Percentiles rank a stretch among this genome's conserved stretches.
These are phyloP conservation scores for Cinclus mexicanus DNA, from an alignment of 2,113 vertebrate species.

Conservation along the genomic window DNA sequence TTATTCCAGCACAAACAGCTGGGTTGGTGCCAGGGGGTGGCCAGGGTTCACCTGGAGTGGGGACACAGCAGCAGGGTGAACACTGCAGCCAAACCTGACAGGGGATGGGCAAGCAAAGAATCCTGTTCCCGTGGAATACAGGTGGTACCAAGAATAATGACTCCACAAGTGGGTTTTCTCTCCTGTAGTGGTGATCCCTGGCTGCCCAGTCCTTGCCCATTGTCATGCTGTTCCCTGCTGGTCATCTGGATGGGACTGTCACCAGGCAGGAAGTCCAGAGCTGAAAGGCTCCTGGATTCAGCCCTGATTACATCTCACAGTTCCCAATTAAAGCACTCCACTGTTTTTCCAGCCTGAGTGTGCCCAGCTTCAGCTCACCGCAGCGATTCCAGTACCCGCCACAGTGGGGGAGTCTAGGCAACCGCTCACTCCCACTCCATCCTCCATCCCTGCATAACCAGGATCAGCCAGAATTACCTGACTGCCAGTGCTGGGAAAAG, in stretches of 20 bases:
- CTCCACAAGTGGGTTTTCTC: background rate
- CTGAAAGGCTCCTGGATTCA: background rate
- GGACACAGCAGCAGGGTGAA: background rate
- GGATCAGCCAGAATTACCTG: background rate
- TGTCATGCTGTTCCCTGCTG: accelerated
- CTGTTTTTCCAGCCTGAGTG: accelerated
- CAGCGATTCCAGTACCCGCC: accelerated
- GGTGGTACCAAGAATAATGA: background rate
- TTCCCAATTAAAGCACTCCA: accelerated
- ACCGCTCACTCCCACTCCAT: background rate
- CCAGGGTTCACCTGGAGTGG: background rate
- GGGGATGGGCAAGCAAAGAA: accelerated
- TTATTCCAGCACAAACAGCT: conserved; percentile 11
- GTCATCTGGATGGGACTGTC: accelerated
- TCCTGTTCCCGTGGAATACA: accelerated
- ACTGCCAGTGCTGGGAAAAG: background rate
- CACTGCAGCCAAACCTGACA: accelerated
- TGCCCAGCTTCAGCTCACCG: accelerated
- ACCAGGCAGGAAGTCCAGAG: background rate
- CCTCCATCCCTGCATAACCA: background rate
- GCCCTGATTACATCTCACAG: background rate
- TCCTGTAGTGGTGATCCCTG: accelerated
- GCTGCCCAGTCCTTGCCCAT: background rate
- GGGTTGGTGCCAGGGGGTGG: background rate
- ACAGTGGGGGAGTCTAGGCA: background rate